Evolutionary conservation across 1,140 invertebrate genomes (phyloP).

Genomic region (Drosophila busckii): DNA sequence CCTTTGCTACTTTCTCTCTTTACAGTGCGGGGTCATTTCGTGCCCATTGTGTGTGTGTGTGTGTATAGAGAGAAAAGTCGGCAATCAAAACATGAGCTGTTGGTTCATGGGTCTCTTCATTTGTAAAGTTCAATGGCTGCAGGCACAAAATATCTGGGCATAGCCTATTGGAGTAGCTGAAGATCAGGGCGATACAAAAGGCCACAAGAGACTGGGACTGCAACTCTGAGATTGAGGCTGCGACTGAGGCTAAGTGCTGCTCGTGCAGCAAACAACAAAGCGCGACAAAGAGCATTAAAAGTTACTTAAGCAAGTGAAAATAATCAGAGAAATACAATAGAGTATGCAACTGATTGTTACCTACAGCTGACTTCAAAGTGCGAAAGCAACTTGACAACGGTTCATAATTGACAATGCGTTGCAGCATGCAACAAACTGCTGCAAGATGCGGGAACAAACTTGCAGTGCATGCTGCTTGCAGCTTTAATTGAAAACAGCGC

Average conservation of each 20-base stretch:
- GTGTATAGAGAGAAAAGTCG: too few relatives aligned
- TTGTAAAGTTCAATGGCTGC: slow-evolving; percentile 19
- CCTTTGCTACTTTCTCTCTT: too few relatives aligned
- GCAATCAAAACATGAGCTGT: too few relatives aligned
- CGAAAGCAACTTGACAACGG: slow-evolving; percentile 62
- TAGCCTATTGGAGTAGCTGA: too few relatives aligned
- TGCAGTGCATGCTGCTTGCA: slow-evolving; percentile 18
- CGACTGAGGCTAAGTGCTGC: too few relatives aligned
- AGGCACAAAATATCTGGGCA: too few relatives aligned
- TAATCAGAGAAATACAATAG: slow-evolving; percentile 61
- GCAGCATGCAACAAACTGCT: slow-evolving; percentile 24
- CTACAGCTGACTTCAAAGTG: slow-evolving; percentile 46
- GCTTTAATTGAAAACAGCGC: slow-evolving; percentile 53
- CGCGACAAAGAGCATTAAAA: slow-evolving; percentile 51
- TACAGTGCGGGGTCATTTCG: too few relatives aligned
- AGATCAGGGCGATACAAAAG: too few relatives aligned
- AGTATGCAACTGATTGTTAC: slow-evolving; percentile 17
- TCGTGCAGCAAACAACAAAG: slow-evolving; percentile 18
- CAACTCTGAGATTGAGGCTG: too few relatives aligned
- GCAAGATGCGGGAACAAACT: background rate
- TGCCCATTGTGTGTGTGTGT: too few relatives aligned
- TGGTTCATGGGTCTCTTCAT: slow-evolving; percentile 16
- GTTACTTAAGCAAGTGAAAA: slow-evolving; percentile 67
- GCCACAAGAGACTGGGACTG: slow-evolving; percentile 24
- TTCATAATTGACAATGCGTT: slow-evolving; percentile 65